Conservation (phyloP, 2,113 vertebrate species). For the Boulengeromyrus knoepffleri region DNA sequence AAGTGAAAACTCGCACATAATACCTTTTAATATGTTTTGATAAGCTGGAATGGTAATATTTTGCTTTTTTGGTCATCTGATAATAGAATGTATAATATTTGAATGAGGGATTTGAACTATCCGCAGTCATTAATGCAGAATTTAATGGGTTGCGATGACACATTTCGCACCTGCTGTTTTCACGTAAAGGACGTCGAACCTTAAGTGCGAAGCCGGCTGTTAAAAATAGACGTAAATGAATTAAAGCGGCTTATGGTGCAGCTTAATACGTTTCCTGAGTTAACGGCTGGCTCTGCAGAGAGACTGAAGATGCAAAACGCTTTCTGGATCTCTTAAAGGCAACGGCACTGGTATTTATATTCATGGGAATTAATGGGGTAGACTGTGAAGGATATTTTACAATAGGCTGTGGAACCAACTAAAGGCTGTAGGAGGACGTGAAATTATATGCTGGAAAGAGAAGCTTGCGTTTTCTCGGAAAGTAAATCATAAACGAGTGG, state of each 20-base stretch:
- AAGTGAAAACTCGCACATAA: background rate
- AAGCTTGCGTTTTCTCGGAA: background rate
- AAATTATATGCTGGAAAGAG: background rate
- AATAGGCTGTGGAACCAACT: background rate
- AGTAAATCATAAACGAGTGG: background rate
- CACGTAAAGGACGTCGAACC: background rate
- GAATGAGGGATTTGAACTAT: background rate
- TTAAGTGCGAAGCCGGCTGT: background rate
- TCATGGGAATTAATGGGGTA: background rate
- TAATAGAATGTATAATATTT: constrained; percentile 3
- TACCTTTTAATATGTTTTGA: constrained; percentile 1
- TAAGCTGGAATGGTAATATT: background rate
- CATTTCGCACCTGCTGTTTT: background rate
- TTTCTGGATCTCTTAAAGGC: background rate
- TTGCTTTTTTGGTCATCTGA: background rate
- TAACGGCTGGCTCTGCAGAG: background rate
- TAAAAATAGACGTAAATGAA: constrained; percentile 1
- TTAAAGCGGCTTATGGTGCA: background rate
- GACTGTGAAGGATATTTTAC: background rate
- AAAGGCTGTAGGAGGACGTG: background rate
- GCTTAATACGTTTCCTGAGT: background rate
- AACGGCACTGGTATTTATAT: background rate
- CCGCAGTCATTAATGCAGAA: background rate
- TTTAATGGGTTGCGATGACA: constrained; percentile 2
- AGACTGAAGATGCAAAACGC: background rate